Conservation (phyloP, 2,797 vertebrate species). For the Triplophysa bombifrons region DNA sequence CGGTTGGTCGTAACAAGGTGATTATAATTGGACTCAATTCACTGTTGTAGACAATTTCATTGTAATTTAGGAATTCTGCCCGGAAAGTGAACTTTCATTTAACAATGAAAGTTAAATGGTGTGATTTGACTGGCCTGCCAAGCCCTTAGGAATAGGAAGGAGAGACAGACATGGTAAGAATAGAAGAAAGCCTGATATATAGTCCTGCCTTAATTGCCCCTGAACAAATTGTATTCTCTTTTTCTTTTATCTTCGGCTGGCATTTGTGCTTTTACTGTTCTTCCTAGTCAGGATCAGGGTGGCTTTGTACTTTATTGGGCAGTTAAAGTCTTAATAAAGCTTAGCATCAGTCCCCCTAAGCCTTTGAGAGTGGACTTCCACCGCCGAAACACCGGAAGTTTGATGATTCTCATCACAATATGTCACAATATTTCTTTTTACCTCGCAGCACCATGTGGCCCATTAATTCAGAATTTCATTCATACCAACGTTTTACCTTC, state of each 20-base stretch:
- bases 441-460: not conserved
- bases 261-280: constrained; percentile 61
- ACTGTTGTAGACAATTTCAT: constrained; percentile 57
- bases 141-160: constrained; percentile 41
- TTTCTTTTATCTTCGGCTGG: constrained; percentile 57
- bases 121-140: constrained; percentile 54
- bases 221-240: constrained; percentile 58
- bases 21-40: constrained; percentile 61
- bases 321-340: constrained; percentile 60
- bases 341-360: constrained; percentile 49
- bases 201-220: constrained; percentile 58
- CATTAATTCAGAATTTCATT: constrained; percentile 32
- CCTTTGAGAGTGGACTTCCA: constrained; percentile 48
- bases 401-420: constrained; percentile 35
- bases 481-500: constrained; percentile 26
- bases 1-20: constrained; percentile 56
- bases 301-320: constrained; percentile 57
- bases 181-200: constrained; percentile 58
- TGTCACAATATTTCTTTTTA: constrained; percentile 23
- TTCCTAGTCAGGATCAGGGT: constrained; percentile 44
- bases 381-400: constrained; percentile 33
- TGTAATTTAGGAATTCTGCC: constrained; percentile 57
- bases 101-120: constrained; percentile 59
- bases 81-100: constrained; percentile 46
- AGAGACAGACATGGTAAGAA: constrained; percentile 48